Conservation (phyloP, 2,113 vertebrate genomes). For the Calidris pygmaea region DNA sequence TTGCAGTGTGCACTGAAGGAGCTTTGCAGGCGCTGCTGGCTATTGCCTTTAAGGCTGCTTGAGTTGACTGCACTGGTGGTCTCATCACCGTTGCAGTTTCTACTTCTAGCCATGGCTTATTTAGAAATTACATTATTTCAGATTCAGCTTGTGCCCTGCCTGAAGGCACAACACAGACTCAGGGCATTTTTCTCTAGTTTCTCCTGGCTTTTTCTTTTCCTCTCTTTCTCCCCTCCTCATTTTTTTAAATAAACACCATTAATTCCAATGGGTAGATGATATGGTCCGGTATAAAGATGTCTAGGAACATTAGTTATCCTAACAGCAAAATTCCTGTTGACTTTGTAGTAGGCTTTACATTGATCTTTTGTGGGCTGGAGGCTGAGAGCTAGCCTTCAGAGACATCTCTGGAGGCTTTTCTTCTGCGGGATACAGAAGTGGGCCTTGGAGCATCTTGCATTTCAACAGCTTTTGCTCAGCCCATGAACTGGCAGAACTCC, state of each 20-base stretch:
- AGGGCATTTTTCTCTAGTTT: neutral
- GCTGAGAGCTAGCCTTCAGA: neutral
- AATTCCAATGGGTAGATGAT: neutral
- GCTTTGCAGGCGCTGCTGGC: neutral
- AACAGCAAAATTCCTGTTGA: neutral
- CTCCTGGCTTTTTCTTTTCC: neutral
- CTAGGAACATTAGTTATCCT: neutral
- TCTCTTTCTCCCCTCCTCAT: neutral
- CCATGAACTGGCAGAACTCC: neutral
- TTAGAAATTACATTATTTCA: constrained; percentile 53
- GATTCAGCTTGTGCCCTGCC: neutral
- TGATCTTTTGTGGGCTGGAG: neutral
- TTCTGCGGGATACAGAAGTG: neutral
- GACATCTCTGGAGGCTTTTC: neutral
- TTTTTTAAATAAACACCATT: neutral
- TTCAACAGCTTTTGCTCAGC: neutral
- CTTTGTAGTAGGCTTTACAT: neutral
- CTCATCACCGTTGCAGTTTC: neutral
- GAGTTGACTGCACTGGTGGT: neutral
- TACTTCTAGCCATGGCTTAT: neutral
- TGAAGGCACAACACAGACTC: neutral
- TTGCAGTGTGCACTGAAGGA: neutral
- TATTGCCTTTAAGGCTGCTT: neutral
- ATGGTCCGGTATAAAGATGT: neutral
- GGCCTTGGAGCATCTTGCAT: neutral